These are phyloP conservation scores for Aethes cnicana DNA, from an alignment of 2,888 invertebrate genomes.

Conservation along the genomic window DNA sequence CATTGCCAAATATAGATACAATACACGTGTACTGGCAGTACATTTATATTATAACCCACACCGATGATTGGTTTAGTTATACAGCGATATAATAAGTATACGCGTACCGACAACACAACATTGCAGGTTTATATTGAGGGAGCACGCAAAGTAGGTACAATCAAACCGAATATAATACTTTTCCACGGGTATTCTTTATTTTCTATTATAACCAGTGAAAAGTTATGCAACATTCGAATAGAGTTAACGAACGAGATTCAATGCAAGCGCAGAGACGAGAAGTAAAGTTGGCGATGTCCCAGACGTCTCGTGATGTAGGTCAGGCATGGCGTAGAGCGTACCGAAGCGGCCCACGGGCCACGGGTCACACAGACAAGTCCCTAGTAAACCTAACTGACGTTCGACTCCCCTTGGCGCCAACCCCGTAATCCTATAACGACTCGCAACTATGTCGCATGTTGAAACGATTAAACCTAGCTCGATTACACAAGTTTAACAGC, in stretches of 20 bases:
- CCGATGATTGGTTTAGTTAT: no score
- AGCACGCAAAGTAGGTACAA: no score
- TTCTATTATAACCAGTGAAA: no score
- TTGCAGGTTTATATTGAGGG: no score
- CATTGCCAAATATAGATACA: background rate
- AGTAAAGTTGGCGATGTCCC: conserved; percentile 66
- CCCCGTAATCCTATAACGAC: background rate
- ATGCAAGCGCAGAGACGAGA: conserved; percentile 9
- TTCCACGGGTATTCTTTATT: no score
- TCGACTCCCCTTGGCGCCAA: background rate
- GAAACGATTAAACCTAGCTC: conserved; percentile 14
- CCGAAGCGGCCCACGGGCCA: conserved; percentile 46
- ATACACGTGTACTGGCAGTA: no score
- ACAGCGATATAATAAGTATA: no score
- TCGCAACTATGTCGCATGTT: conserved; percentile 15
- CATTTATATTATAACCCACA: no score
- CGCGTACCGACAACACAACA: no score
- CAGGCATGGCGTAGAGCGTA: conserved; percentile 63
- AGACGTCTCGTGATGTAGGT: conserved; percentile 71
- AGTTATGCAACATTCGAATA: conserved; percentile 6
- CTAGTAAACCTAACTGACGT: conserved; percentile 12
- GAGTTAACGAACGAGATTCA: conserved; percentile 14
- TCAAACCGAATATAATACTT: no score
- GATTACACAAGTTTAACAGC: conserved; percentile 29
- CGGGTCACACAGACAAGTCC: conserved; percentile 3